Evolutionary conservation across 2,797 vertebrate genomes (phyloP).

Genomic region (Gephyroberyx darwinii): DNA sequence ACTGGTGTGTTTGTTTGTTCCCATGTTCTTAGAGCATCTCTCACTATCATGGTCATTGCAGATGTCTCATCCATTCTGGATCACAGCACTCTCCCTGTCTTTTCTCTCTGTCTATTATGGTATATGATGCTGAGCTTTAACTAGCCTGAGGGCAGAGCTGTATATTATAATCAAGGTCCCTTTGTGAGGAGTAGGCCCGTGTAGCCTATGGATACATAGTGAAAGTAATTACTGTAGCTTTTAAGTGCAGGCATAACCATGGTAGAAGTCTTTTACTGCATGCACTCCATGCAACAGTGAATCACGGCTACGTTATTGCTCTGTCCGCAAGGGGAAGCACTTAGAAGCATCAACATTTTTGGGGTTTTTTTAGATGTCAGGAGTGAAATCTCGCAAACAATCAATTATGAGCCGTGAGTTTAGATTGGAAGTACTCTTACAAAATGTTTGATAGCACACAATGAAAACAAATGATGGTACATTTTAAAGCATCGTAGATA

Average conservation of each 20-base stretch:
- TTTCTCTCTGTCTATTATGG: constrained; percentile 24
- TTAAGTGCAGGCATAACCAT: constrained; percentile 17
- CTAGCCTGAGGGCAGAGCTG: constrained; percentile 43
- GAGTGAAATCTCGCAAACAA: no score
- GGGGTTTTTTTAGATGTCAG: no score
- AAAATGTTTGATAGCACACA: no score
- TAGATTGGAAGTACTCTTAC: no score
- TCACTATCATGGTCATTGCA: background rate
- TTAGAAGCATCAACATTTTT: background rate
- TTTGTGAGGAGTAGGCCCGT: constrained; percentile 11
- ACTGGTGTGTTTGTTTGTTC: constrained; percentile 4
- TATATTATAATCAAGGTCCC: constrained; percentile 15
- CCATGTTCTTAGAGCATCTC: background rate
- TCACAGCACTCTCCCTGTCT: constrained; percentile 9
- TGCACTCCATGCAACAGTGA: constrained; percentile 5
- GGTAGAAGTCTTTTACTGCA: constrained; percentile 9
- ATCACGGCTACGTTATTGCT: background rate
- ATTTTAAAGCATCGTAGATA: no score
- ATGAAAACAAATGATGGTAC: no score
- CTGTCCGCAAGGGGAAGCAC: background rate
- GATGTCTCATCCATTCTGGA: no score
- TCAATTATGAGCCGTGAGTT: no score
- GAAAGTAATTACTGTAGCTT: constrained; percentile 40
- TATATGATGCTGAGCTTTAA: constrained; percentile 38
- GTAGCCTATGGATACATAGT: constrained; percentile 33